Percentiles rank a stretch among this genome's conserved stretches.
Conservation (phyloP, 2,797 vertebrate genomes). For the Phylloscopus collybita region DNA sequence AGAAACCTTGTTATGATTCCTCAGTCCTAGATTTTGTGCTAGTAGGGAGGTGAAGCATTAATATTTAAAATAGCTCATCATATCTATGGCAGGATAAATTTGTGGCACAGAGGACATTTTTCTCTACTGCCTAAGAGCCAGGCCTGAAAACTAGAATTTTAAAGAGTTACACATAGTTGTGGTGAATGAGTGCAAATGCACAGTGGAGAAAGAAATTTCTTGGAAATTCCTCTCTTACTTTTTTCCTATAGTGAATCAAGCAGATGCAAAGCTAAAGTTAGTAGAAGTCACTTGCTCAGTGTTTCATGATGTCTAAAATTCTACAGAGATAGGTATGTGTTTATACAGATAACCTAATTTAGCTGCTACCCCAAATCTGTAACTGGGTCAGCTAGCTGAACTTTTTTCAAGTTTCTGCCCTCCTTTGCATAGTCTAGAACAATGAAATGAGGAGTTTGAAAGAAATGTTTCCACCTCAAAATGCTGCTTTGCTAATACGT, state of each 20-base stretch:
- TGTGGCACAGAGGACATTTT: not conserved
- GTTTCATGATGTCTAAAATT: not conserved
- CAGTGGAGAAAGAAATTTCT: not conserved
- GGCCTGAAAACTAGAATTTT: not conserved
- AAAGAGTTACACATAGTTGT: not conserved
- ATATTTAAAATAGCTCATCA: not conserved
- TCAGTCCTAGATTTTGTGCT: not conserved
- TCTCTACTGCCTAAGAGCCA: not conserved
- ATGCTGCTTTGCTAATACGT: not conserved
- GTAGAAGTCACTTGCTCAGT: not conserved
- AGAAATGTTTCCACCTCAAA: not conserved
- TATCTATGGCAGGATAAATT: not conserved
- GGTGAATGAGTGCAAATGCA: not conserved
- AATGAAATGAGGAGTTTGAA: not conserved
- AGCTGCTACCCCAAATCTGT: not conserved
- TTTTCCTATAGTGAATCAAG: not conserved
- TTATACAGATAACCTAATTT: not conserved
- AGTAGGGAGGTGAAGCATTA: not conserved
- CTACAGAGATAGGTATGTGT: not conserved
- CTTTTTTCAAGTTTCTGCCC: not conserved
- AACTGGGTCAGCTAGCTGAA: not conserved
- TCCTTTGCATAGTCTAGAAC: not conserved
- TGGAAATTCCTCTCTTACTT: not conserved
- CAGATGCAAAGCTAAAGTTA: not conserved
- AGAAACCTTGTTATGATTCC: not conserved